Base-by-base conservation (phyloP, 2,888 invertebrate species). In the Spisula solida region DNA sequence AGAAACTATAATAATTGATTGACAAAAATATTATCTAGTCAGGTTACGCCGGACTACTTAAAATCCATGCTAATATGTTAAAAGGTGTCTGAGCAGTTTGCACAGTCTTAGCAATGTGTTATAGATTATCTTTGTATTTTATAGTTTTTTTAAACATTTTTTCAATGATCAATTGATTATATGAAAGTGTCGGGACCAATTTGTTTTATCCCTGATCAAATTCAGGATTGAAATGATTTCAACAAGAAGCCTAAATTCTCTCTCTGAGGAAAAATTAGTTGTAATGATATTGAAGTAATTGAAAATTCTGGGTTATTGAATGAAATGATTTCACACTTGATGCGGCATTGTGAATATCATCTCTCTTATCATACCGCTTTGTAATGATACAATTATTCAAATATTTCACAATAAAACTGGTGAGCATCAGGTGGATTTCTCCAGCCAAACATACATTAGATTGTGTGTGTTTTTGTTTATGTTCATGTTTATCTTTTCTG, bases 321-420 rank as follows among this genome's bases (percentile, higher is more conserved):
- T 66, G 60, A 66, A 66, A 66, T 25, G 60, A 66, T 66, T 66
- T 66, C 25, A 66, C 60, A 66, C 60, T 25, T 66, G 25, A 66
- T 66, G 25, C 25, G 25, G 8, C 60, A 66, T 66, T 66, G 60
- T 66, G 60, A 66, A 66, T 66, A 66, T 25, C 60, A 66, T 5
- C n/a, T 66, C 60, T 25, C 60, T 66, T 66, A 25, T 25, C 25
- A 66, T 66, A 25, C 25, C 10, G 25, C 60, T 66, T 66, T 25
- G 60, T 25, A 66, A 4, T 10, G 60, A 66, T 25, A 66, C 60
- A 66, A 66, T 66, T 66, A 66, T 66, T 66, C 60, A 66, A 66
- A 66, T 66, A 12, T 66, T 66, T 25, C 25, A 66, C 60, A 66
- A 66, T 66, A 66, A 66, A 66, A 66, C 25, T 66, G 12, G 2